Percentiles rank a stretch among this genome's conserved stretches.
Conservation (phyloP, 2,888 invertebrate species). For the Sarcophaga carnaria region DNA sequence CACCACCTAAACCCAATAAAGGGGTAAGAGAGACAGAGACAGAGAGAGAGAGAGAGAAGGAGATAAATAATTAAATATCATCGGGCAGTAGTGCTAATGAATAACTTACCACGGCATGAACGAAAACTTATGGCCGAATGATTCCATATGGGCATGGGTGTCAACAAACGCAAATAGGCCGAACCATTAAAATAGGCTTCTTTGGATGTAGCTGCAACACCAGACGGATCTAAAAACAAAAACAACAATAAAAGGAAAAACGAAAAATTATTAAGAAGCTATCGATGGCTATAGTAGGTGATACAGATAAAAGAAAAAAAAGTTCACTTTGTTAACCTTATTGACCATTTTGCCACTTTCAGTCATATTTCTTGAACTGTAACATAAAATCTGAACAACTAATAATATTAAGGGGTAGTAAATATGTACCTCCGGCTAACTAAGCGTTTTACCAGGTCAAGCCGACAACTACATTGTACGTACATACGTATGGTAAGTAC, state of each 20-base stretch:
- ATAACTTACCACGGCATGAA: constrained; percentile 87
- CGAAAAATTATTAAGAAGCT: background rate
- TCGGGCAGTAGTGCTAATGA: background rate
- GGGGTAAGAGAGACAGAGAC: too few species aligned
- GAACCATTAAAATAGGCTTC: constrained; percentile 94
- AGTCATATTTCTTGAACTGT: constrained; percentile 45
- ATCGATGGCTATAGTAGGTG: too few species aligned
- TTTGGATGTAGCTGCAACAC: constrained; percentile 80
- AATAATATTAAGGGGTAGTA: constrained; percentile 2
- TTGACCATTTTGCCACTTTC: constrained; percentile 25
- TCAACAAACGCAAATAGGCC: constrained; percentile 87
- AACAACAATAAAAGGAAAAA: constrained; percentile 22
- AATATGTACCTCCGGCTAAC: constrained; percentile 18
- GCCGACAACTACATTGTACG: background rate
- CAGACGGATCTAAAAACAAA: constrained; percentile 40
- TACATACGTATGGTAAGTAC: background rate
- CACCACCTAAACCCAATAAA: constrained; percentile 84
- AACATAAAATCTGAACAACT: constrained; percentile 34
- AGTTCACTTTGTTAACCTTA: constrained; percentile 17
- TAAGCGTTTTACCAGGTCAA: constrained; percentile 67
- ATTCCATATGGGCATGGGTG: constrained; percentile 89
- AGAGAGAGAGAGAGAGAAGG: too few species aligned
- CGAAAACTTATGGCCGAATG: constrained; percentile 92
- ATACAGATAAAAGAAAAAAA: background rate
- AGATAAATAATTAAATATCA: background rate